A percentile compares a stretch with the other conserved stretches of the same genome.
phyloP scores from a whole-genome alignment of 2,113 vertebrate species.

The Stigmatopora argus region DNA sequence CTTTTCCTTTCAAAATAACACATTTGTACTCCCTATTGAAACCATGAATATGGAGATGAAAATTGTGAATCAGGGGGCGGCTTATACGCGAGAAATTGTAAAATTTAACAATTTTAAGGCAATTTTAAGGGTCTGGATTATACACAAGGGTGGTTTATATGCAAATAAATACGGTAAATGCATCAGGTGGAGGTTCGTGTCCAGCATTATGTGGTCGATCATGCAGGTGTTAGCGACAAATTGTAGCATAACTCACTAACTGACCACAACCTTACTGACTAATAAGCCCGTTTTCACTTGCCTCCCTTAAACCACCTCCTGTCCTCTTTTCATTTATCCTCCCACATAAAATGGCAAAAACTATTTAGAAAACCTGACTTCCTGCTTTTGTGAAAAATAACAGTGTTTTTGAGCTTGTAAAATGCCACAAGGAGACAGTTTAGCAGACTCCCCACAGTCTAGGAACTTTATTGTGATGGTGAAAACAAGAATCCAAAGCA shows the following conservation, averaged over 20 bases:
- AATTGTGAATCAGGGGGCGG: no score
- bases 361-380: slow-evolving; percentile 52
- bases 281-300: slow-evolving; percentile 54
- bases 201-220: slow-evolving; percentile 21
- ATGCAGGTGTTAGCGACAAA: slow-evolving; percentile 22
- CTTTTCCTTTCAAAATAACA: no score
- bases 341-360: slow-evolving; percentile 60
- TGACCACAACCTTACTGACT: slow-evolving; percentile 44
- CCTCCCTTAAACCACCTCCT: slow-evolving; percentile 22
- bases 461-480: slow-evolving; percentile 40
- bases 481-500: slow-evolving; percentile 20
- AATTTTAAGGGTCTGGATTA: no score
- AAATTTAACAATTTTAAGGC: no score
- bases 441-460: slow-evolving; percentile 60
- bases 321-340: slow-evolving; percentile 40
- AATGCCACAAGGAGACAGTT: slow-evolving; percentile 61
- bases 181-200: slow-evolving; percentile 19
- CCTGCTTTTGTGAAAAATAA: slow-evolving; percentile 66
- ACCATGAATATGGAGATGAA: no score
- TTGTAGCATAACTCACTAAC: slow-evolving; percentile 53
- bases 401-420: slow-evolving; percentile 62
- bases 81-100: no score
- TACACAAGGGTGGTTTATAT: no score
- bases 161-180: no score
- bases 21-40: no score